These are phyloP conservation scores for Phalloptychus januarius DNA, from an alignment of 2,797 vertebrate species.

Conservation along the genomic window DNA sequence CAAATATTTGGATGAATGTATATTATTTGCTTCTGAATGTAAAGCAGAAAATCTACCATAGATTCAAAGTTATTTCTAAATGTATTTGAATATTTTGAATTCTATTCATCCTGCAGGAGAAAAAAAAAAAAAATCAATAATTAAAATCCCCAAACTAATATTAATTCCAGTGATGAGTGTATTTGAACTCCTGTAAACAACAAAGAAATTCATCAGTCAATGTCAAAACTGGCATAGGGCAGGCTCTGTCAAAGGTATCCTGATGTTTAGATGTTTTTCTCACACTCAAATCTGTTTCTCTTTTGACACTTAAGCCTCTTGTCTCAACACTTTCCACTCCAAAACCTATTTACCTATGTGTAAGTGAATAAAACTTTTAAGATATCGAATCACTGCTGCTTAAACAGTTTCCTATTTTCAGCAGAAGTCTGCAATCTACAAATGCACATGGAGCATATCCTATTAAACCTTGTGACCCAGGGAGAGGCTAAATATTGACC, in stretches of 20 bases:
- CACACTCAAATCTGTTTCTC: background rate
- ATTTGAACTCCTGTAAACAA: background rate
- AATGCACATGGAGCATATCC: constrained; percentile 81
- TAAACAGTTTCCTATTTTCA: constrained; percentile 69
- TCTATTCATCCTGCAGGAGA: background rate
- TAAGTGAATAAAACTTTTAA: constrained; percentile 65
- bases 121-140: background rate
- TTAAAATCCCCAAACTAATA: background rate
- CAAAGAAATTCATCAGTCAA: constrained; percentile 6
- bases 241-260: constrained; percentile 46
- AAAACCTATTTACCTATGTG: constrained; percentile 61
- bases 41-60: background rate
- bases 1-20: background rate
- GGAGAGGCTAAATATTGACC: constrained; percentile 76
- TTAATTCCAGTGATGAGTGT: background rate
- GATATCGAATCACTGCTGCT: constrained; percentile 66
- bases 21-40: background rate
- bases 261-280: constrained; percentile 34
- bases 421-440: constrained; percentile 76
- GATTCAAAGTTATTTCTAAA: background rate
- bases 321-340: constrained; percentile 54
- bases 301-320: constrained; percentile 59
- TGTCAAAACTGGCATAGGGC: constrained; percentile 36
- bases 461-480: constrained; percentile 78
- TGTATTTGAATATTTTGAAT: background rate